Evolutionary conservation across 2,113 vertebrate genomes (phyloP), one percentile per base, ranked within the genome.

Genomic region (Chinchilla lanigera): DNA sequence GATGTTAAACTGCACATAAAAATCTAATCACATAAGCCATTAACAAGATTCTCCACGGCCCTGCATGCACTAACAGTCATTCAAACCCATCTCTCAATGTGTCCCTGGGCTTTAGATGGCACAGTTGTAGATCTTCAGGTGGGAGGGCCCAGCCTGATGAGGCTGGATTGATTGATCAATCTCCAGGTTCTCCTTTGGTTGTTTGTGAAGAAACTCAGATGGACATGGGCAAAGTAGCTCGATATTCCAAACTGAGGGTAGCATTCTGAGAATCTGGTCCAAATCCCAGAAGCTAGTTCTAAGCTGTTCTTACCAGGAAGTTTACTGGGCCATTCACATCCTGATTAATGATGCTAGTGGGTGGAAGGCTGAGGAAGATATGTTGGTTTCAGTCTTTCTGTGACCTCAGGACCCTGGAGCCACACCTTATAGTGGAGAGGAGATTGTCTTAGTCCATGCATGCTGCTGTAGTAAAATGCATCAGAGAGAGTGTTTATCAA

Each of bases 1-100:
- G 38, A 61, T 63, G 9, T n/a, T 41, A 19, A 86, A 41, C n/a
- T 58, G n/a, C 92, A 61, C 63, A 94, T 86, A 90, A 97, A 92
- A 56, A 54, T 65, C 86, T 96, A 95, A 97, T 86, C 89, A 97
- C 93, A 30, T 69, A 77, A 94, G 52, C 65, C 93, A 75, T 94
- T 91, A 94, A 88, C 35, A 82, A 96, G 88, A 71, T 47, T 93
- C 38, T 13, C 22, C 6, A 11, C 30, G 33, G 41, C 61, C 82
- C 83, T 69, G 69, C 75, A 71, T 77, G 13, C 50, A 96, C 19
- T 20, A 44, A 52, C 44, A 60, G 20, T 86, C 83, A 26, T 24
- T 0, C 8, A 38, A 44, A 38, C 9, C 69, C 52, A 85, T 47
- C 80, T 82, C 91, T 94, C 86, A 50, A 7, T 19, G 30, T 44